Conservation (phyloP, 1,140 invertebrate genomes). For the Drosophila sp. region DNA sequence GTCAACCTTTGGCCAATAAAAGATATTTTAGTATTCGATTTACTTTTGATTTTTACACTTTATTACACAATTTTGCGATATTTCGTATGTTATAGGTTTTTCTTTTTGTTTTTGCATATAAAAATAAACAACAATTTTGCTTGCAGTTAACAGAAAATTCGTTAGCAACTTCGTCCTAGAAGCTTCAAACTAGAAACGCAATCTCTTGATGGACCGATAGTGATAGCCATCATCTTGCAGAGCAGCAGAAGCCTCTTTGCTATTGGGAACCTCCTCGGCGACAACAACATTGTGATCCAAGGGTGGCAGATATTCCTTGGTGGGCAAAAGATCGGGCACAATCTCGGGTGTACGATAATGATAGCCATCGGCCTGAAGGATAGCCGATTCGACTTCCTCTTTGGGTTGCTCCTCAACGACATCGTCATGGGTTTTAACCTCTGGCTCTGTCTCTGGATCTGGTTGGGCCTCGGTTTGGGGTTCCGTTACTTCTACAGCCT, state of each 20-base stretch:
- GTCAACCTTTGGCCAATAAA: background rate
- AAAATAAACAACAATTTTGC: slow-evolving; percentile 67
- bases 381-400: slow-evolving; percentile 48
- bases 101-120: slow-evolving; percentile 25
- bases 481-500: slow-evolving; percentile 22
- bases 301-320: slow-evolving; percentile 61
- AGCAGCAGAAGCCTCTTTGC: slow-evolving; percentile 55
- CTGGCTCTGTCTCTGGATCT: slow-evolving; percentile 24
- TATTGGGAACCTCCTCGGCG: slow-evolving; percentile 45
- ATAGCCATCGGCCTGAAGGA: slow-evolving; percentile 60
- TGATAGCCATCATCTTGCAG: slow-evolving; percentile 75
- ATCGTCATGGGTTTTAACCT: slow-evolving; percentile 41
- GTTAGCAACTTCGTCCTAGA: slow-evolving; percentile 30
- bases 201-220: slow-evolving; percentile 62
- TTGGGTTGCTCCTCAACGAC: slow-evolving; percentile 40
- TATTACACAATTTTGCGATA: slow-evolving; percentile 18
- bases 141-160: slow-evolving; percentile 50
- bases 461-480: background rate
- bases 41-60: background rate
- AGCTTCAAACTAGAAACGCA: slow-evolving; percentile 41
- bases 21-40: background rate
- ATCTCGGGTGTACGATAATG: slow-evolving; percentile 56
- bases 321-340: slow-evolving; percentile 52
- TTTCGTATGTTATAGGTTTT: slow-evolving; percentile 32
- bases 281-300: slow-evolving; percentile 58